These are phyloP conservation scores for Anadara kagoshimensis DNA, from an alignment of 1,140 invertebrate genomes.

Conservation along the genomic window DNA sequence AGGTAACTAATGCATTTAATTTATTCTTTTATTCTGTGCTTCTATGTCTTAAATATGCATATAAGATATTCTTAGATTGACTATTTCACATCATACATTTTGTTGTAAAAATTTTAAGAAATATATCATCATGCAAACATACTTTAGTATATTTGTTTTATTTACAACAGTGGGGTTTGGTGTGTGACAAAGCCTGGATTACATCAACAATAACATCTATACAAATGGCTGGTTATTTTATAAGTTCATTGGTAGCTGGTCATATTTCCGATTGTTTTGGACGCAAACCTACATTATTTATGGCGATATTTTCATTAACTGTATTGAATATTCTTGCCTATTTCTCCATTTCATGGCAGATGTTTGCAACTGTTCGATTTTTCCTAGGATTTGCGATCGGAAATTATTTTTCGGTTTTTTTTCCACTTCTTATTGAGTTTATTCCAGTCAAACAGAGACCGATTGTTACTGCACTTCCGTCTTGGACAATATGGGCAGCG, in stretches of 20 bases:
- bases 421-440: constrained; percentile 33
- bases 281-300: constrained; percentile 49
- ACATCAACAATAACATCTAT: constrained; percentile 51
- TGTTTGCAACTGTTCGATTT: constrained; percentile 58
- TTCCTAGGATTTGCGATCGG: constrained; percentile 48
- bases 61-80: no score
- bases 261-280: constrained; percentile 58
- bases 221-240: constrained; percentile 62
- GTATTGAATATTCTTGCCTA: constrained; percentile 38
- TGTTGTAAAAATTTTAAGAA: no score
- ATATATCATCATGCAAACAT: no score
- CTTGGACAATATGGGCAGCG: constrained; percentile 19
- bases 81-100: no score
- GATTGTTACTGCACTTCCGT: constrained; percentile 27
- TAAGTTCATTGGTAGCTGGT: constrained; percentile 49
- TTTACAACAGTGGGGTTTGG: constrained; percentile 55
- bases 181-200: constrained; percentile 56
- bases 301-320: constrained; percentile 22
- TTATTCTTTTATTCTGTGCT: no score
- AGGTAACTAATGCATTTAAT: no score
- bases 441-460: constrained; percentile 27
- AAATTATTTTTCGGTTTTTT: constrained; percentile 24
- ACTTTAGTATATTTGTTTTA: constrained; percentile 27
- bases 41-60: no score
- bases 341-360: constrained; percentile 54